These are phyloP conservation scores for Melolontha melolontha DNA, from an alignment of 2,888 invertebrate species.

Conservation along the genomic window DNA sequence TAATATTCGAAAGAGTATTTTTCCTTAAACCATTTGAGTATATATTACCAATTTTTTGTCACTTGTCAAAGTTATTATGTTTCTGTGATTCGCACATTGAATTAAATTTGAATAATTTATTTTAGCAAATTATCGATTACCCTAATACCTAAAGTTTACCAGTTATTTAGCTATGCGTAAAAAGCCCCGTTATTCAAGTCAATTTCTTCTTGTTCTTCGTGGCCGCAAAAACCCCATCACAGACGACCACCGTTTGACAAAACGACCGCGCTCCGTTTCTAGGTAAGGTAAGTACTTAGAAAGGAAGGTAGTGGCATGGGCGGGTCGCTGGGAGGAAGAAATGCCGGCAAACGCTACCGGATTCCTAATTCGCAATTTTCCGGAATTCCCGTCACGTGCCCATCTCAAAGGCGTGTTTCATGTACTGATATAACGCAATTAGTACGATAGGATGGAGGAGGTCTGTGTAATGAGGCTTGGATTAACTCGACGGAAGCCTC, in stretches of 20 bases:
- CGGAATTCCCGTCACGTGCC: slow-evolving; percentile 51
- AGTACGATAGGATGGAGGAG: slow-evolving; percentile 49
- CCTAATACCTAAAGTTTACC: not conserved
- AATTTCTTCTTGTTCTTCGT: slow-evolving; percentile 26
- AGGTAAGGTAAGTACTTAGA: slow-evolving; percentile 14
- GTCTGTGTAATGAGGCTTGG: slow-evolving; percentile 50
- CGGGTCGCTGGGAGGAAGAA: slow-evolving; percentile 14
- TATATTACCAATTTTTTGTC: too few species aligned
- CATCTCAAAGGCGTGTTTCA: slow-evolving; percentile 48
- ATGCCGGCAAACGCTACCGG: slow-evolving; percentile 26
- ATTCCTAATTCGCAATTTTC: slow-evolving; percentile 40
- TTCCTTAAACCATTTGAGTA: too few species aligned
- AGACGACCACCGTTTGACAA: slow-evolving; percentile 20
- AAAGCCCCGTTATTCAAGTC: too few species aligned
- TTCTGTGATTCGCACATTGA: too few species aligned
- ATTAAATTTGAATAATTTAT: too few species aligned
- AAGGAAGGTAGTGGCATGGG: slow-evolving; percentile 8
- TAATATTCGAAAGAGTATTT: too few species aligned
- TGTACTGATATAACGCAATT: slow-evolving; percentile 52
- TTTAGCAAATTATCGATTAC: not conserved
- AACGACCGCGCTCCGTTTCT: slow-evolving; percentile 9
- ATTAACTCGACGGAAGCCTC: slow-evolving; percentile 48
- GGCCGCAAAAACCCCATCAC: slow-evolving; percentile 18
- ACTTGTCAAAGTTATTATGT: too few species aligned
- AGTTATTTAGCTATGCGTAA: too few species aligned